These are phyloP conservation scores for Mus spretus DNA, from an alignment of 2,797 vertebrate genomes.

Conservation along the genomic window DNA sequence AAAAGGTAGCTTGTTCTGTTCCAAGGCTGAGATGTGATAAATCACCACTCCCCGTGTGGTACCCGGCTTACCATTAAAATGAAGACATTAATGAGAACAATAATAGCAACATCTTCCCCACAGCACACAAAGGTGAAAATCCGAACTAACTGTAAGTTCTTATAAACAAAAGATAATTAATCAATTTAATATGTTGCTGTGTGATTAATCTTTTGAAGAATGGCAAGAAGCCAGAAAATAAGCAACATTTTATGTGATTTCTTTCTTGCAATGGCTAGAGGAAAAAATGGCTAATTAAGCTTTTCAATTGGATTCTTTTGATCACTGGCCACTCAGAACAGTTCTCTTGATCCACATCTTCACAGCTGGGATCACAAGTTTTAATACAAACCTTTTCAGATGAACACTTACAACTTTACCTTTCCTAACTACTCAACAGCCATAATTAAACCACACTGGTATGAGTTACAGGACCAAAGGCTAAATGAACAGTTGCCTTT, in stretches of 20 bases:
- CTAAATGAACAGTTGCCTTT: slow-evolving; percentile 69
- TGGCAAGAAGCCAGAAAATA: slow-evolving; percentile 68
- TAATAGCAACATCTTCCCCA: slow-evolving; percentile 58
- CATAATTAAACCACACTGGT: slow-evolving; percentile 82
- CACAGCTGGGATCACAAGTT: slow-evolving; percentile 85
- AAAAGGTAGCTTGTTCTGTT: slow-evolving; percentile 27
- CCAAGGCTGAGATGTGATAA: slow-evolving; percentile 61
- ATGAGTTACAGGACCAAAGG: slow-evolving; percentile 77
- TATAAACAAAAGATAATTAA: slow-evolving; percentile 80
- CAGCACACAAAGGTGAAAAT: slow-evolving; percentile 73
- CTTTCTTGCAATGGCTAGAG: slow-evolving; percentile 69
- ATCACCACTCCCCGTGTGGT: slow-evolving; percentile 36
- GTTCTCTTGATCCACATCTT: slow-evolving; percentile 86
- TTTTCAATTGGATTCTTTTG: slow-evolving; percentile 85
- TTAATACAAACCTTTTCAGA: slow-evolving; percentile 84
- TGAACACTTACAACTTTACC: slow-evolving; percentile 77
- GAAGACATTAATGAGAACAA: slow-evolving; percentile 73
- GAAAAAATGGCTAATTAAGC: slow-evolving; percentile 84
- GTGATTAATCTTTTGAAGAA: slow-evolving; percentile 80
- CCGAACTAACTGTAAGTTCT: slow-evolving; percentile 56
- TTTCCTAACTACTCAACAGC: slow-evolving; percentile 83
- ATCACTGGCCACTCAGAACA: slow-evolving; percentile 80
- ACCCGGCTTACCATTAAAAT: slow-evolving; percentile 60
- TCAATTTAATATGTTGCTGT: slow-evolving; percentile 77
- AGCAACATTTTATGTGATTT: slow-evolving; percentile 65